Conservation (phyloP, 2,113 vertebrate species). For the Melanerpes aurifrons region DNA sequence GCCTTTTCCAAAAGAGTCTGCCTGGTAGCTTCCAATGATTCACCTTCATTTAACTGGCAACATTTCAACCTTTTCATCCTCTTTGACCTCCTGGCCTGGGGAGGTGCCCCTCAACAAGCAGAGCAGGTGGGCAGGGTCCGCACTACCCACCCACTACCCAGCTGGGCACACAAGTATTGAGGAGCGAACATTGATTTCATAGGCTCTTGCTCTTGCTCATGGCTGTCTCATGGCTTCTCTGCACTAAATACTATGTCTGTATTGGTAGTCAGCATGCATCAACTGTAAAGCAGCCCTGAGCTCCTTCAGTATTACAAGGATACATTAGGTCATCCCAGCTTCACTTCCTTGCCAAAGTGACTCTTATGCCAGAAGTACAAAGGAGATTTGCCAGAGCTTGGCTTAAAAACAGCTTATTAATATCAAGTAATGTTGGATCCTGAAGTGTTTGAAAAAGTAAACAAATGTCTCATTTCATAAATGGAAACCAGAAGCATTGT, state of each 20-base stretch:
- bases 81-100: background rate
- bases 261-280: background rate
- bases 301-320: background rate
- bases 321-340: background rate
- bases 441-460: background rate
- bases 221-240: background rate
- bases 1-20: background rate
- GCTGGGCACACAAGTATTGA: accelerated
- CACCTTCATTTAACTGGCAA: background rate
- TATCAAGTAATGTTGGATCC: background rate
- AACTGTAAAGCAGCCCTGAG: background rate
- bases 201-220: background rate
- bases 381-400: background rate
- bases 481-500: background rate
- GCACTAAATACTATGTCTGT: background rate
- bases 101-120: background rate
- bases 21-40: background rate
- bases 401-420: background rate
- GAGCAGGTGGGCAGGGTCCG: background rate
- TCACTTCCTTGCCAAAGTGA: background rate
- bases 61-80: background rate
- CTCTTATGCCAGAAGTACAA: background rate
- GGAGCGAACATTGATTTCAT: background rate
- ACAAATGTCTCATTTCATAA: background rate
- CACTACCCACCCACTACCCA: accelerated